Evolutionary conservation across 2,797 vertebrate genomes (phyloP).

Genomic region (Gymnothorax javanicus): DNA sequence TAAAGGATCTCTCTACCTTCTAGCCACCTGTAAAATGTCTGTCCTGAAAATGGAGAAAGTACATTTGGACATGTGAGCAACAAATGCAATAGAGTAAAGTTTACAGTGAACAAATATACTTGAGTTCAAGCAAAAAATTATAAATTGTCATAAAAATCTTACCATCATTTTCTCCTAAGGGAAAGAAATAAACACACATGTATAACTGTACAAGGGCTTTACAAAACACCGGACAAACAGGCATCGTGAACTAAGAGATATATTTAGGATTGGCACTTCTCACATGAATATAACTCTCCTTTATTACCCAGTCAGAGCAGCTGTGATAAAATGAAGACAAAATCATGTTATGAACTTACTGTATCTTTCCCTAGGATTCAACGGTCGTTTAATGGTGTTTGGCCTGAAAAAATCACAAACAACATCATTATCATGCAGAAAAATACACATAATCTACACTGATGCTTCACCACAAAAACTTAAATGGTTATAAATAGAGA

Average conservation of each 20-base stretch:
- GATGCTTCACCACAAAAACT: not conserved
- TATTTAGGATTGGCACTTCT: not conserved
- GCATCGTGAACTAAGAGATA: not conserved
- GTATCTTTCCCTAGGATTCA: slow-evolving; percentile 70
- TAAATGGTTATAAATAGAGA: too few species aligned
- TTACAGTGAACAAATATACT: not conserved
- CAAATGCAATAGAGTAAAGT: not conserved
- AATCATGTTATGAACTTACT: slow-evolving; percentile 42
- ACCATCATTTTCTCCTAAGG: slow-evolving; percentile 72
- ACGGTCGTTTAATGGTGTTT: slow-evolving; percentile 81
- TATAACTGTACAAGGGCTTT: not conserved
- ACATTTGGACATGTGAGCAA: slow-evolving; percentile 1
- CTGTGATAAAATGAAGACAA: not conserved
- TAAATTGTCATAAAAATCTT: slow-evolving; percentile 28
- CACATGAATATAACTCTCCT: not conserved
- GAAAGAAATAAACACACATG: slow-evolving; percentile 17
- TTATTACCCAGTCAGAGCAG: not conserved
- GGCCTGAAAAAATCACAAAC: slow-evolving; percentile 71
- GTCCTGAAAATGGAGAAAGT: slow-evolving; percentile 69
- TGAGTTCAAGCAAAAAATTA: not conserved
- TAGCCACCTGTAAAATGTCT: slow-evolving; percentile 86
- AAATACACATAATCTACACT: not conserved
- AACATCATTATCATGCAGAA: not conserved
- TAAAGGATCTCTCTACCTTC: slow-evolving; percentile 75
- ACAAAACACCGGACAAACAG: not conserved